phyloP scores from a whole-genome alignment of 64 coral and sea anemone species.

The Porites lutea region DNA sequence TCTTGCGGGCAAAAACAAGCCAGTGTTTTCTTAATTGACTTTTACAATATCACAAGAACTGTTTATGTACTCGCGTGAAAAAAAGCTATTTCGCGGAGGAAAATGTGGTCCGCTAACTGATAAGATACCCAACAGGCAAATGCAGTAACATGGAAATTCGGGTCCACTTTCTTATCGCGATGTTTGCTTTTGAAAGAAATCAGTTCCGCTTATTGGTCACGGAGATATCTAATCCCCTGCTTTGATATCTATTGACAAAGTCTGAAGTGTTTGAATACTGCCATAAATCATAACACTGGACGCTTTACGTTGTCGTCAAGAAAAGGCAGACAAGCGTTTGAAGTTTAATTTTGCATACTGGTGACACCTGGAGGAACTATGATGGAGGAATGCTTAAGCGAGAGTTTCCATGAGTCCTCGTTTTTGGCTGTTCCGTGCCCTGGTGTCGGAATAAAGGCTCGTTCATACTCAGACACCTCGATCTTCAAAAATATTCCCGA shows the following conservation, averaged over 20 bases:
- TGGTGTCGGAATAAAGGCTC: background rate
- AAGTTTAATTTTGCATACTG: conserved; percentile 4
- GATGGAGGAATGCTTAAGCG: background rate
- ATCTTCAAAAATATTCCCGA: conserved; percentile 42
- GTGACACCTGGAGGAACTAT: background rate
- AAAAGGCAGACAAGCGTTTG: conserved; percentile 11
- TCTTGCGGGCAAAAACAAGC: background rate
- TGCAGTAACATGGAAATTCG: too few relatives aligned
- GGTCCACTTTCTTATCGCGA: background rate
- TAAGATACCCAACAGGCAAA: background rate
- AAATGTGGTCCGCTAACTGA: background rate
- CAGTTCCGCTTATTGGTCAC: conserved; percentile 24
- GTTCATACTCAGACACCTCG: conserved; percentile 57
- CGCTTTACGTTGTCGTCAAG: background rate
- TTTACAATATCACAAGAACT: background rate
- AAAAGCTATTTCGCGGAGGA: background rate
- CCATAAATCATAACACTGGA: conserved; percentile 19
- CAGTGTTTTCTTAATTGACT: background rate
- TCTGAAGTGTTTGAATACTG: conserved; percentile 18
- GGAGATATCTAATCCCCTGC: background rate
- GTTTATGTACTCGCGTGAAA: background rate
- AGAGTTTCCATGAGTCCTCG: background rate
- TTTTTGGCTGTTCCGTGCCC: conserved; percentile 7
- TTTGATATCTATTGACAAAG: conserved; percentile 49
- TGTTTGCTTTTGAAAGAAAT: background rate